phyloP scores from a whole-genome alignment of 2,888 invertebrate species.

The Dicyrtomina minuta region DNA sequence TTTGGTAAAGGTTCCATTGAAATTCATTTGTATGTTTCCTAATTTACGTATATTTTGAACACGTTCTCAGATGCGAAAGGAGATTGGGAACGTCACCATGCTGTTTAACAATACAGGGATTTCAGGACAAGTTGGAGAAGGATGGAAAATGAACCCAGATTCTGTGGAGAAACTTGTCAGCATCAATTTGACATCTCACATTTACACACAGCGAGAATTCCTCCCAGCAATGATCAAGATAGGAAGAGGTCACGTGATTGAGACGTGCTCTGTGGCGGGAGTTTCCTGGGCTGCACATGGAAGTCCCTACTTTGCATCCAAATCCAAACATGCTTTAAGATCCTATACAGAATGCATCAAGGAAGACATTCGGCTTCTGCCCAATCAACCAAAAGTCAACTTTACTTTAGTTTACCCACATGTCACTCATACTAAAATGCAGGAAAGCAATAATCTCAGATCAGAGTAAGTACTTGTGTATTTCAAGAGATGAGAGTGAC shows the following conservation, averaged over 20 bases:
- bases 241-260: slow-evolving; percentile 74
- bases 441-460: too few species aligned
- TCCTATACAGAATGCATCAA: too few species aligned
- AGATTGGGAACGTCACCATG: slow-evolving; percentile 76
- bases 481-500: too few species aligned
- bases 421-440: too few species aligned
- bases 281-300: slow-evolving; percentile 54
- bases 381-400: too few species aligned
- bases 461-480: too few species aligned
- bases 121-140: slow-evolving; percentile 71
- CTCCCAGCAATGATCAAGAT: slow-evolving; percentile 73
- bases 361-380: too few species aligned
- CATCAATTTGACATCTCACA: slow-evolving; percentile 75
- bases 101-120: slow-evolving; percentile 84
- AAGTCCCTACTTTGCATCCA: slow-evolving; percentile 35
- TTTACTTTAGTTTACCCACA: too few species aligned
- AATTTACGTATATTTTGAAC: too few species aligned
- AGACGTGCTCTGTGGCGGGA: slow-evolving; percentile 75
- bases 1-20: too few species aligned
- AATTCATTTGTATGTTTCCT: too few species aligned
- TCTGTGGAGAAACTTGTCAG: slow-evolving; percentile 72
- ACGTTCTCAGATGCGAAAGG: slow-evolving; percentile 63
- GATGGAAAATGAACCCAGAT: slow-evolving; percentile 66
- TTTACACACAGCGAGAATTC: slow-evolving; percentile 78
- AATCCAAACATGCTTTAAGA: too few species aligned